Evolutionary conservation across 2,888 invertebrate genomes (phyloP), one percentile per base, ranked within the genome.

Genomic region (Drosophila algonquin): DNA sequence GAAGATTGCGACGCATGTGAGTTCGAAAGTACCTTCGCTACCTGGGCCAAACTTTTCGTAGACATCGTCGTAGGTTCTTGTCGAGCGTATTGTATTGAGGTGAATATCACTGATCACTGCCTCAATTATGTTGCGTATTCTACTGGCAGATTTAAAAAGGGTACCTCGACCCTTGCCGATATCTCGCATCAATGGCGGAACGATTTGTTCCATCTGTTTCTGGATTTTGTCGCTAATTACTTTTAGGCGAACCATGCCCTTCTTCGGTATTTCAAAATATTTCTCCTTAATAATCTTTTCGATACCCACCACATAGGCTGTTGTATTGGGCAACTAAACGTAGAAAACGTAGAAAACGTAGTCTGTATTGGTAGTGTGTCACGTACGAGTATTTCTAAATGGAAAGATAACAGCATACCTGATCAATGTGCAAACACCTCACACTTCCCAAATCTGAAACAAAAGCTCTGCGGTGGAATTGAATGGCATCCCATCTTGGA

Each of bases 391-490:
- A 21, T 27, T 27, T 27, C 30, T 30, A 7, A 30, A 30, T 8
- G 8, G 68, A 40, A 12, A 75, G 73, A 8, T 0, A 0, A n/a
- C 95, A 84, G 10, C 32, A 14, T 95, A 84, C 32, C 32, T 32
- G 3, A 32, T 32, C 32, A 10, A 3, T 3, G 32, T 32, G 10
- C 10, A 32, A 10, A 4, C 32, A 32, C 9, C 10, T 32, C 32
- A 4, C 10, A 75, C 18, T n/a, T 3, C 12, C 32, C 24, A 24
- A 5, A 3, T 3, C 3, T 21, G 21, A 1, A 21, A 21, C 21
- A 21, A 21, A 1, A 21, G 24, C 24, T 3, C 2, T 1, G 24
- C 24, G 40, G 14, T 40, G 7, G 14, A 14, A 40, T 1, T 0
- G 1, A 2, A 0, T 7, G 14, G n/a, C 0, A n/a, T 40, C 40